Percentiles rank a stretch among this genome's conserved stretches.
These are phyloP conservation scores for Plagodis dolabraria DNA, from an alignment of 2,888 invertebrate genomes.

Conservation along the genomic window DNA sequence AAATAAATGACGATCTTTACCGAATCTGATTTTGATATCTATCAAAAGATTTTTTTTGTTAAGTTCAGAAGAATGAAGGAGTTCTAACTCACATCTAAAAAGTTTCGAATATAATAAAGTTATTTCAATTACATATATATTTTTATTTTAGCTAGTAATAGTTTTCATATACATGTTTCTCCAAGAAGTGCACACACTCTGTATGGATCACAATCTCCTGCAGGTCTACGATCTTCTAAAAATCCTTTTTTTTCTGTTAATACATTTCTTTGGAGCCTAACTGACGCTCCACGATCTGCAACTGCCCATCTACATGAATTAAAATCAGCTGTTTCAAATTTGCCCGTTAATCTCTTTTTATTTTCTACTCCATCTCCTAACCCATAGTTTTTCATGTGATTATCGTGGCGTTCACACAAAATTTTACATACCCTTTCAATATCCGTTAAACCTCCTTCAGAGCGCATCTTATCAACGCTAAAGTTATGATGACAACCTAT, in stretches of 20 bases:
- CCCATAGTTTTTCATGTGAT: conserved; percentile 96
- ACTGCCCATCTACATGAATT: conserved; percentile 94
- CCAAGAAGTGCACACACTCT: conserved; percentile 79
- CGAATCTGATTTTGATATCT: background rate
- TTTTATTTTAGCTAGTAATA: background rate
- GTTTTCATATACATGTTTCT: conserved; percentile 50
- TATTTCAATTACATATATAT: no score
- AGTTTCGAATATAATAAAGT: background rate
- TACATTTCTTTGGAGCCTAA: conserved; percentile 96
- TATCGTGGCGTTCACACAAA: conserved; percentile 68
- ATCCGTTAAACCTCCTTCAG: conserved; percentile 87
- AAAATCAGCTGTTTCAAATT: conserved; percentile 97
- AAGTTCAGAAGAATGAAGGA: no score
- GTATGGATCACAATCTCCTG: conserved; percentile 97
- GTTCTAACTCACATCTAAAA: background rate
- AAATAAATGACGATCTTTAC: conserved; percentile 1
- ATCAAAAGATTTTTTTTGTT: background rate
- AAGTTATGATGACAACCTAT: conserved; percentile 96
- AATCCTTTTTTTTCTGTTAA: conserved; percentile 95
- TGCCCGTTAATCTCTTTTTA: conserved; percentile 95
- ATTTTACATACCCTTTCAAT: conserved; percentile 96
- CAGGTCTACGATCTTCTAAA: conserved; percentile 96
- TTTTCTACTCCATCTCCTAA: conserved; percentile 95
- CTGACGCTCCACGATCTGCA: conserved; percentile 95
- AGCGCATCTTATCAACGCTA: conserved; percentile 93